Base-by-base conservation (phyloP, 2,113 vertebrate species). In the Hypanus sabinus region DNA sequence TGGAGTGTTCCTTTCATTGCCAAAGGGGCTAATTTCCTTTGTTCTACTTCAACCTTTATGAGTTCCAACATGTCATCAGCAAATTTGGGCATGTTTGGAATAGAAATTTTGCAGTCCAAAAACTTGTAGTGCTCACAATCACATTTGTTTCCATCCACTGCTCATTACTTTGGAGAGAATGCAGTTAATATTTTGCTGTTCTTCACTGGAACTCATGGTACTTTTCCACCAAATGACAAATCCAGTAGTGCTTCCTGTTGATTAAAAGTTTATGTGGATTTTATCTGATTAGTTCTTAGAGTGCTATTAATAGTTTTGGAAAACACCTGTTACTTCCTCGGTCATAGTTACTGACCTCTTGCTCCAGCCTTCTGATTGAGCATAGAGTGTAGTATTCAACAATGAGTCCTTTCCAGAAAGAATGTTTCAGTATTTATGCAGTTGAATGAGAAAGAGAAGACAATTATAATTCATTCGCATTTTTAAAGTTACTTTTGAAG, bases 251-350 rank as follows among this genome's bases (percentile, higher is more conserved):
- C 91, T 73, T 38, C 73, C 36, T 55, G 91, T 71, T 93, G 91
- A 55, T 93, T 93, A 73, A 71, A 93, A 73, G 65, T 73, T 93
- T 24, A 83, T 75, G 22, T 93, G 38, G 46, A 73, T 75, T 93
- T 93, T 93, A 93, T 75, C 36, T 93, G 68, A 93, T 93, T 68
- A 73, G 24, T 73, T 75, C 91, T 70, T 70, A 93, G 73, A 55
- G 70, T 75, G 22, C 70, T 75, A 55, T 75, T 75, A 93, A 93
- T 93, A 55, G 65, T 18, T 38, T 22, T 22, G 68, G 65, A 92
- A 71, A 92, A 24, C 33, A 71, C 33, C 88, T n/a, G 70, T 24
- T 24, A 36, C 68, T 11, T 92, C 65, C 57, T 20, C 91, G 55
- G 91, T 46, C 36, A 93, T 73, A 93, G 46, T 0, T 55, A 24